These are phyloP conservation scores for Auanema freiburgensis DNA, from an alignment of 2,888 invertebrate genomes.

Conservation along the genomic window DNA sequence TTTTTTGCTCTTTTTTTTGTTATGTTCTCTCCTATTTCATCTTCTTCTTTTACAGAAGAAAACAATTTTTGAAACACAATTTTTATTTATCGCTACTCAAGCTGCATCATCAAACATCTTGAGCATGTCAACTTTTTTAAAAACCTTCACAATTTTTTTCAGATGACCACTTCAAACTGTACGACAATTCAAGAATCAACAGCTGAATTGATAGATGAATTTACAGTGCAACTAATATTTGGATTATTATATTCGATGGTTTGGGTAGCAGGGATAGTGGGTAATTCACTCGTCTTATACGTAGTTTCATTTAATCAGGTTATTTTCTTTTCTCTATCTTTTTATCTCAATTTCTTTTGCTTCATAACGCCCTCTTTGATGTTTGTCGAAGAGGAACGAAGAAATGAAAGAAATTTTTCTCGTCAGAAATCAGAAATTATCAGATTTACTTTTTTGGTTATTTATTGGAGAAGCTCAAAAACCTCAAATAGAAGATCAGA, in stretches of 20 bases:
- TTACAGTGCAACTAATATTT: constrained; percentile 23
- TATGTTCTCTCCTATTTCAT: too few species aligned
- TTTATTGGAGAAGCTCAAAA: background rate
- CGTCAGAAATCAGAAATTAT: constrained; percentile 2
- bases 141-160: too few species aligned
- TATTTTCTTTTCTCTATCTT: constrained; percentile 2
- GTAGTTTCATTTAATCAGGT: constrained; percentile 60
- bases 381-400: background rate
- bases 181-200: too few species aligned
- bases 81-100: too few species aligned
- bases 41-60: too few species aligned
- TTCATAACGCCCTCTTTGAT: background rate
- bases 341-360: background rate
- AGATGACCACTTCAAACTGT: too few species aligned
- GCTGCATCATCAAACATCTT: too few species aligned
- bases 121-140: too few species aligned
- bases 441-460: background rate
- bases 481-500: background rate
- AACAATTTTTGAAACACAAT: too few species aligned
- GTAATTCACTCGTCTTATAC: constrained; percentile 59
- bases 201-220: too few species aligned
- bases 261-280: constrained; percentile 56
- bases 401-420: background rate
- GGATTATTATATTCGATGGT: constrained; percentile 57
- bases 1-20: too few species aligned